These are phyloP conservation scores for Stichopus horrens DNA, from an alignment of 53 echinoderm and acorn worm genomes.

Conservation along the genomic window DNA sequence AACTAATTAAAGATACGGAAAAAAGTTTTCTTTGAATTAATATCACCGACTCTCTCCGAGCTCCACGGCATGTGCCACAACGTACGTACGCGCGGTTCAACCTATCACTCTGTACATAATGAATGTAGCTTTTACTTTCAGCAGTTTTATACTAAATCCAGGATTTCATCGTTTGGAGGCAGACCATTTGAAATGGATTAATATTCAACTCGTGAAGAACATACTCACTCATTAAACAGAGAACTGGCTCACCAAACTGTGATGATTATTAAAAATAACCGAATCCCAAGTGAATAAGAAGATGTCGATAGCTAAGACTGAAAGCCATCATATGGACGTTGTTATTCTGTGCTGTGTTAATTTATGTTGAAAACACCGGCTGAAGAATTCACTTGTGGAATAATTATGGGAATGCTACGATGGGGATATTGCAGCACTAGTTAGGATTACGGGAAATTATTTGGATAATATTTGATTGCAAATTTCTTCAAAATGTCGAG, in stretches of 20 bases:
- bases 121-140: background rate
- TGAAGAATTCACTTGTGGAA: constrained; percentile 6
- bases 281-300: constrained; percentile 9
- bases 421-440: constrained; percentile 5
- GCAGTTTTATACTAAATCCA: background rate
- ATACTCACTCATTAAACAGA: background rate
- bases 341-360: constrained; percentile 2
- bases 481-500: constrained; percentile 23
- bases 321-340: background rate
- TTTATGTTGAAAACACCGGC: constrained; percentile 36
- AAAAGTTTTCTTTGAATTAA: background rate
- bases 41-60: no score
- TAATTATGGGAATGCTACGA: constrained; percentile 34
- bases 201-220: background rate
- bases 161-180: background rate
- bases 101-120: background rate
- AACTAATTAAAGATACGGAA: background rate
- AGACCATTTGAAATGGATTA: background rate
- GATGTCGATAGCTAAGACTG: background rate
- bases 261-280: background rate
- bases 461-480: background rate
- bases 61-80: no score
- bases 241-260: background rate
- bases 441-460: constrained; percentile 6
- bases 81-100: no score